These are phyloP conservation scores for Hypolimnas misippus DNA, from an alignment of 2,888 invertebrate genomes.

Conservation along the genomic window DNA sequence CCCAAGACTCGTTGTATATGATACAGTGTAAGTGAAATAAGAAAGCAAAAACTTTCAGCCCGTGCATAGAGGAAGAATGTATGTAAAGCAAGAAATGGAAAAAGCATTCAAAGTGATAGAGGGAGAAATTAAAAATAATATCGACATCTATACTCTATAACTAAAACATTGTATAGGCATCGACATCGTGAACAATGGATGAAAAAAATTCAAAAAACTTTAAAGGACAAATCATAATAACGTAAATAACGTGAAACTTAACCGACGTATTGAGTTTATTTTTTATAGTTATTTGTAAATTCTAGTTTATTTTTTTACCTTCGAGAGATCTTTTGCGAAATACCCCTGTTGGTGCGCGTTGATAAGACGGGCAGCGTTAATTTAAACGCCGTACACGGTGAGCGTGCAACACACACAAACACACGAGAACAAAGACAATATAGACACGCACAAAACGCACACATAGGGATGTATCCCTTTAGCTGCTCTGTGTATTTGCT, in stretches of 20 bases:
- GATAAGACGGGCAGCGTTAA: slow-evolving; percentile 77
- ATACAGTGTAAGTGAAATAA: slow-evolving; percentile 78
- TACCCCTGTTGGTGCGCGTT: slow-evolving; percentile 89
- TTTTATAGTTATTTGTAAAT: slow-evolving; percentile 65
- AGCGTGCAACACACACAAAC: slow-evolving; percentile 85
- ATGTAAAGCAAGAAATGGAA: slow-evolving; percentile 80
- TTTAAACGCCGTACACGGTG: slow-evolving; percentile 83
- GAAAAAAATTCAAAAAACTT: slow-evolving; percentile 57
- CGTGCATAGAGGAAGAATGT: slow-evolving; percentile 80
- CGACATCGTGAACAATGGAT: slow-evolving; percentile 68
- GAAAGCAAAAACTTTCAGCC: slow-evolving; percentile 79
- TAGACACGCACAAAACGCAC: slow-evolving; percentile 83
- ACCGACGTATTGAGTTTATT: slow-evolving; percentile 66
- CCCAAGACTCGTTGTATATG: slow-evolving; percentile 71
- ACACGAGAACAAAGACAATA: slow-evolving; percentile 84
- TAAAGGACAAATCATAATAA: slow-evolving; percentile 62
- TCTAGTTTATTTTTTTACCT: slow-evolving; percentile 89
- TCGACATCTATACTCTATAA: slow-evolving; percentile 66
- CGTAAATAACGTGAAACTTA: slow-evolving; percentile 66
- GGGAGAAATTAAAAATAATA: slow-evolving; percentile 61
- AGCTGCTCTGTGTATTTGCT: slow-evolving; percentile 82
- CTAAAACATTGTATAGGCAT: slow-evolving; percentile 62
- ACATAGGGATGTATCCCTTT: slow-evolving; percentile 72
- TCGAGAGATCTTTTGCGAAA: slow-evolving; percentile 98
- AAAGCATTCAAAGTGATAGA: slow-evolving; percentile 75